These are phyloP conservation scores for Drosophila eohydei DNA, from an alignment of 2,888 invertebrate species.

Conservation along the genomic window DNA sequence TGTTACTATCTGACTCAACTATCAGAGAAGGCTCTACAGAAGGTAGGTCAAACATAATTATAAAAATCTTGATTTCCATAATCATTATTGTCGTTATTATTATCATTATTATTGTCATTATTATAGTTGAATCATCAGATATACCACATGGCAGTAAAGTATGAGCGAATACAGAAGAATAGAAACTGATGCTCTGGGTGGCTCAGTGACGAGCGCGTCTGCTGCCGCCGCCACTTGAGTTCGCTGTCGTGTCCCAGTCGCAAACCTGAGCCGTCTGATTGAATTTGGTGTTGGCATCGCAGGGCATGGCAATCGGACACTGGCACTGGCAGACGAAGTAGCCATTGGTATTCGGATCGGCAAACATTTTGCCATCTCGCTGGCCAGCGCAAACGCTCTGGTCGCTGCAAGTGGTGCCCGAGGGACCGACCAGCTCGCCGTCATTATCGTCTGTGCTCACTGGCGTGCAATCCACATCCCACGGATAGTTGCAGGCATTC, in stretches of 20 bases:
- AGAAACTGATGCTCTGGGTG: too few relatives aligned
- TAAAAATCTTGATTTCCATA: too few relatives aligned
- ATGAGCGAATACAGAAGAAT: too few relatives aligned
- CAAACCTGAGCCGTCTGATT: conserved; percentile 38
- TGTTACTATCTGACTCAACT: not conserved
- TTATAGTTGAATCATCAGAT: too few relatives aligned
- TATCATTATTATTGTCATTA: too few relatives aligned
- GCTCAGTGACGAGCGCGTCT: too few relatives aligned
- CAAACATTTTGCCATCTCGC: conserved; percentile 44
- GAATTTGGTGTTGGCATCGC: conserved; percentile 42
- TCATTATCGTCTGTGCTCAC: conserved; percentile 1
- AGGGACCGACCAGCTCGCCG: conserved; percentile 57
- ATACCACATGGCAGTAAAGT: too few relatives aligned
- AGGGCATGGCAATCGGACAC: conserved; percentile 60
- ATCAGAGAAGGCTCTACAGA: not conserved
- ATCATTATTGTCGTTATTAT: too few relatives aligned
- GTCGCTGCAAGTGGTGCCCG: conserved; percentile 56
- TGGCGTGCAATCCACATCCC: conserved; percentile 62
- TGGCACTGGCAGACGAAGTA: conserved; percentile 65
- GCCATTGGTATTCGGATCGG: conserved; percentile 50
- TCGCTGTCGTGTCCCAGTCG: conserved; percentile 34
- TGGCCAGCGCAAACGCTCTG: conserved; percentile 41
- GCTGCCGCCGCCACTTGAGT: not conserved
- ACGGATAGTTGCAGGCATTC: conserved; percentile 63
- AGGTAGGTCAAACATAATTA: not conserved